Evolutionary conservation across 2,113 vertebrate genomes (phyloP).

Genomic region (Oceanites oceanicus): DNA sequence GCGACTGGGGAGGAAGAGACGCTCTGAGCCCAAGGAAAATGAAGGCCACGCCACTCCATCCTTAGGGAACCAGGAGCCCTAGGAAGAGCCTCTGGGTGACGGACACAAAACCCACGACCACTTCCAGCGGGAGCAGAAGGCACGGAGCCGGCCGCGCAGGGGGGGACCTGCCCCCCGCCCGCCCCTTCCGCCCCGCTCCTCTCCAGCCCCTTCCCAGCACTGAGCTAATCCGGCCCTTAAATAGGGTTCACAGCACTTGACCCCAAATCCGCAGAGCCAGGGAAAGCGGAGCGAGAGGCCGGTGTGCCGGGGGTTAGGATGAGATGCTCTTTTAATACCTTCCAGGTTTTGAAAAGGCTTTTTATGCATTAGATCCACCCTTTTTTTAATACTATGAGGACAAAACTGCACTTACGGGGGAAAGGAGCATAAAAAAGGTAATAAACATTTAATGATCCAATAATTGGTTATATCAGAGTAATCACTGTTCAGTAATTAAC

Average conservation of each 20-base stretch:
- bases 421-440: slow-evolving; percentile 78
- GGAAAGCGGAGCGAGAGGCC: not conserved
- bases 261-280: slow-evolving; percentile 32
- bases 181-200: not conserved
- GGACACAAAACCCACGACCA: not conserved
- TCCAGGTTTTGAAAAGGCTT: slow-evolving; percentile 28
- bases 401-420: slow-evolving; percentile 72
- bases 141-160: rapidly evolving
- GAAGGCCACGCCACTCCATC: not conserved
- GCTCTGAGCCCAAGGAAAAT: not conserved
- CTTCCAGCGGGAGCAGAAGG: not conserved
- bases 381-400: slow-evolving; percentile 71
- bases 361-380: slow-evolving; percentile 30
- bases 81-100: not conserved
- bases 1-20: not conserved
- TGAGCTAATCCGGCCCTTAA: not conserved
- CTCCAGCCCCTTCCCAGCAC: not conserved
- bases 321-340: slow-evolving; percentile 51
- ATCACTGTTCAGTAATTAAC: slow-evolving; percentile 83
- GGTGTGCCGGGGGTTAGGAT: slow-evolving; percentile 8
- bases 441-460: slow-evolving; percentile 85
- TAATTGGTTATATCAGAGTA: slow-evolving; percentile 84
- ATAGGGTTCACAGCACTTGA: not conserved
- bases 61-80: not conserved
- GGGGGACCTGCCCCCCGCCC: not conserved